Conservation (phyloP, 1,140 invertebrate species). For the Acyrthosiphon pisum region DNA sequence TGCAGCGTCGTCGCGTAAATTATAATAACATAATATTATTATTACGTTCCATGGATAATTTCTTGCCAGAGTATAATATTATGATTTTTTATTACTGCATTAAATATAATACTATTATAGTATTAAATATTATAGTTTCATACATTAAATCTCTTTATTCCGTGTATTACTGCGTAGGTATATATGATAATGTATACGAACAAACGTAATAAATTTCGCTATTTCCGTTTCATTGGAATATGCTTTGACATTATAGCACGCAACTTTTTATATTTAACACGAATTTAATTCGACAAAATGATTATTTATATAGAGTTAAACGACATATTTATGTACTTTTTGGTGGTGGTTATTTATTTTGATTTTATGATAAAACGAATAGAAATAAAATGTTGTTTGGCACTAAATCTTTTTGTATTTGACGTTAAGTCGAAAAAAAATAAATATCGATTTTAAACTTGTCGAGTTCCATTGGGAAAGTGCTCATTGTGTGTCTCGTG, state of each 20-base stretch:
- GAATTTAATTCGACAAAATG: constrained; percentile 21
- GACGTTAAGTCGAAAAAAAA: neutral
- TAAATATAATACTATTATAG: neutral
- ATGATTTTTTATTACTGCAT: neutral
- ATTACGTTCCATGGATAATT: neutral
- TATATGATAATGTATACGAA: neutral
- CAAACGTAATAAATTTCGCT: neutral
- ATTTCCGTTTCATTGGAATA: constrained; percentile 13
- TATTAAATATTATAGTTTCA: neutral
- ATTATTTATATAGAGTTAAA: neutral
- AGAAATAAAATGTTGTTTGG: neutral
- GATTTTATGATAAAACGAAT: neutral
- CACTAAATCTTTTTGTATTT: neutral
- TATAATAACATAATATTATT: too few species aligned
- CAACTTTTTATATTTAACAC: constrained; percentile 14
- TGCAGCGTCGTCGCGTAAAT: too few species aligned
- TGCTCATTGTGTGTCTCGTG: neutral
- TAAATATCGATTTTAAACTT: constrained; percentile 8
- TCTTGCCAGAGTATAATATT: neutral
- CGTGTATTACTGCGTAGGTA: neutral
- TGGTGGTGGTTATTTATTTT: neutral
- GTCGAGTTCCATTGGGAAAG: neutral
- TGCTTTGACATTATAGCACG: neutral
- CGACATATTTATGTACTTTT: neutral
- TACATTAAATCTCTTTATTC: neutral